Evolutionary conservation across 2,888 invertebrate genomes (phyloP), one percentile per base, ranked within the genome.

Genomic region (Germaria angustata): DNA sequence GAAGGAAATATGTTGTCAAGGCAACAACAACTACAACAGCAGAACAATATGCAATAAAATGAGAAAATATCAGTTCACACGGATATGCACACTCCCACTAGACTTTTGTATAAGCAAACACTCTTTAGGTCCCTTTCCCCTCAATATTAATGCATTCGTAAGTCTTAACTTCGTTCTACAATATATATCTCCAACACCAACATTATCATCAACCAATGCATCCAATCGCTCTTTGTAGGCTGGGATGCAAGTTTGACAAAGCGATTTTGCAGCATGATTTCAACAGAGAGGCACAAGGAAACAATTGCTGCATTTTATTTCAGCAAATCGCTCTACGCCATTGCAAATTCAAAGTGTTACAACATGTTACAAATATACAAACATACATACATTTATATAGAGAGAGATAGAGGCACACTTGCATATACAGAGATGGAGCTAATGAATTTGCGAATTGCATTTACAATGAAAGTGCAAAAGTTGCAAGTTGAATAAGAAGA

Each of bases 1-100:
- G 72, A 76, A 80, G 72, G 77, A 80, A 83, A 77, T 83, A 69
- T 68, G 68, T 80, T 80, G 72, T 71, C 76, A 78, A 73, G 78
- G 66, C 65, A 81, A 51, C 73, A 65, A 66, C 59, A 51, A 73
- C 28, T 34, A 57, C 69, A 34, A 59, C 51, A 32, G 49, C 55
- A 24, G 34, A 7, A 41, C 1, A 59, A 15, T 59, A 13, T 24
- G 46, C 36, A 34, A 32, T 9, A 36, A n/a, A 71, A 78, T 32
- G 69, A 44, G 34, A 55, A 66, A 11, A 39, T n/a, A 13, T 20
- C 36, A 22, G 5, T 8, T 15, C 51, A 24, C 6, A 55, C 41
- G 44, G 11, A 46, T 13, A 66, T 22, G 15, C 32, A 39, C 11
- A 51, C 1, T 36, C n/a, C 44, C 11, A 1, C 2, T 15, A 3